Evolutionary conservation across 2,888 invertebrate species (phyloP).

Genomic region (Priocnemis perturbator): DNA sequence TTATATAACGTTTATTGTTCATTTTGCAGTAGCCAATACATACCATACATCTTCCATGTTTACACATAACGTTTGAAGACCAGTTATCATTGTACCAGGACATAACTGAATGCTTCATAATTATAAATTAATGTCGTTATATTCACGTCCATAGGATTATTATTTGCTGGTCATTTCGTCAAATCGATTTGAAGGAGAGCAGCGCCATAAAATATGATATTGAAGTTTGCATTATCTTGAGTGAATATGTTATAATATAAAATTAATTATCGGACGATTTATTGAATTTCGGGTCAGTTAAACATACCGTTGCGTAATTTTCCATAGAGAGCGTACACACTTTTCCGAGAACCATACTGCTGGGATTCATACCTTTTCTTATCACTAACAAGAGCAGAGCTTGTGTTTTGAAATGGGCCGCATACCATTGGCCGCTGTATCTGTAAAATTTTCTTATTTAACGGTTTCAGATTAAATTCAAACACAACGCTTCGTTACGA

Average conservation of each 20-base stretch:
- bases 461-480: not conserved
- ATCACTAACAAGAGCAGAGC: not conserved
- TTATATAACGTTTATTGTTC: no score
- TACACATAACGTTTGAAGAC: no score
- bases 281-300: not conserved
- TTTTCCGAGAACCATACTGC: not conserved
- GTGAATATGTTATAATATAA: no score
- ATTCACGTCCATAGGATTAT: no score
- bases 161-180: no score
- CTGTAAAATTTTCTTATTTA: not conserved
- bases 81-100: no score
- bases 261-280: not conserved
- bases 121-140: no score
- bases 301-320: not conserved
- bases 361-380: not conserved
- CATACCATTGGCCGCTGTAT: not conserved
- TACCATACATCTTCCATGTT: no score
- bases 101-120: no score
- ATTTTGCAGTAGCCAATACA: no score
- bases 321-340: not conserved
- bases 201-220: constrained; percentile 1
- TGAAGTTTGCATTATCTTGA: constrained; percentile 1
- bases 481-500: not conserved
- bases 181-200: not conserved
- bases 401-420: not conserved